Base-by-base conservation (phyloP, 2,113 vertebrate genomes). In the Cichladusa arquata region DNA sequence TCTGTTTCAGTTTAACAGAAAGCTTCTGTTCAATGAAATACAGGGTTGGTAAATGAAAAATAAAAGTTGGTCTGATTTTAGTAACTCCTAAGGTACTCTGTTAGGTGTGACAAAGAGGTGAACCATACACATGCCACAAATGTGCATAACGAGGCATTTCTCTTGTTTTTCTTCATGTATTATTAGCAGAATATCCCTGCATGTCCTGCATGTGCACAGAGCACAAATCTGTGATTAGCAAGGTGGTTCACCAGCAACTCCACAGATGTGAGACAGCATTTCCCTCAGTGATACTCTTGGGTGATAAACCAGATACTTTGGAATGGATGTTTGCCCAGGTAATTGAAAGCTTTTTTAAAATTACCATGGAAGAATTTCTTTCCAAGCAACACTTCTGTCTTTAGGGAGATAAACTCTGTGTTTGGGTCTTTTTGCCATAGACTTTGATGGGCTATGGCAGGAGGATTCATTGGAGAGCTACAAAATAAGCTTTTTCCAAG, bases 1-100 rank as follows among this genome's bases (percentile, higher is more conserved):
- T 98, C 98, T 98, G 97, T 97, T 98, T 98, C 96, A 88, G 91
- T 97, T 98, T 98, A 98, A 97, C 92, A 97, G 96, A 95, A 97
- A 96, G 97, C 97, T 98, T 97, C 97, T 98, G 95, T 98, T 98
- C 97, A 97, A 96, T 96, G 95, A 98, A 97, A 95, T 88, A 93
- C 94, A 95, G 88, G 77, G 94, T 94, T 97, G 94, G 97, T 97
- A 97, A 97, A 97, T 96, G 97, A 97, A 95, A 97, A 97, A 96
- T 96, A 97, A 96, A 97, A 98, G 81, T 86, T 57, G 74, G 77
- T 71, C 90, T 94, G 80, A 89, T 97, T 96, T 97, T 51, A 86
- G 86, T 94, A 87, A 95, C 92, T 97, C 85, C 51, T 92, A 48
- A 92, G 84, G 82, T 93, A 87, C 69, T 81, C 11, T 9, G 25